phyloP scores from a whole-genome alignment of 2,113 vertebrate species.

The Nesoenas mayeri region DNA sequence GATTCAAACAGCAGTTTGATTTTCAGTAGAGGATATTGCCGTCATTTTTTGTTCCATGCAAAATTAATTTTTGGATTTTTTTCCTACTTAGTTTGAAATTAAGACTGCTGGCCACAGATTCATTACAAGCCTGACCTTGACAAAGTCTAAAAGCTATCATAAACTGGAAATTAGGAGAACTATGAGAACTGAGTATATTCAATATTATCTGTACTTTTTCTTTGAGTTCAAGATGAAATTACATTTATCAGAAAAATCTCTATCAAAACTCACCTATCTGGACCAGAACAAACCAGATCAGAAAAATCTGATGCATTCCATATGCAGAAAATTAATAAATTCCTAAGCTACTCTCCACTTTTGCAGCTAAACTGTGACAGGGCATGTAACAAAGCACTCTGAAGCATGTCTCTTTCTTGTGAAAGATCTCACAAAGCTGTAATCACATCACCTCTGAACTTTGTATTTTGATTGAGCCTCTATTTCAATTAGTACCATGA shows the following conservation, averaged over 20 bases:
- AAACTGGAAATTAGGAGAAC: not conserved
- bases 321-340: not conserved
- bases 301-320: not conserved
- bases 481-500: not conserved
- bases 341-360: not conserved
- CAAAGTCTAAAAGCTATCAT: not conserved
- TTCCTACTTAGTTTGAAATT: not conserved
- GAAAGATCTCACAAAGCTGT: not conserved
- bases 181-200: not conserved
- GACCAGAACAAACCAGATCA: not conserved
- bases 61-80: not conserved
- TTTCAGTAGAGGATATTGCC: not conserved
- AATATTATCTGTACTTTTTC: not conserved
- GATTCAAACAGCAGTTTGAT: not conserved
- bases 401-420: rapidly evolving
- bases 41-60: not conserved
- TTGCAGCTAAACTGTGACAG: not conserved
- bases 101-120: not conserved
- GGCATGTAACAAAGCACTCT: not conserved
- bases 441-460: not conserved
- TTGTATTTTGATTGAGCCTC: not conserved
- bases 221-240: not conserved
- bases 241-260: not conserved
- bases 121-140: not conserved
- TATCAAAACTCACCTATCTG: not conserved